phyloP scores from a whole-genome alignment of 2,888 invertebrate genomes.

The Dasypogon diadema region DNA sequence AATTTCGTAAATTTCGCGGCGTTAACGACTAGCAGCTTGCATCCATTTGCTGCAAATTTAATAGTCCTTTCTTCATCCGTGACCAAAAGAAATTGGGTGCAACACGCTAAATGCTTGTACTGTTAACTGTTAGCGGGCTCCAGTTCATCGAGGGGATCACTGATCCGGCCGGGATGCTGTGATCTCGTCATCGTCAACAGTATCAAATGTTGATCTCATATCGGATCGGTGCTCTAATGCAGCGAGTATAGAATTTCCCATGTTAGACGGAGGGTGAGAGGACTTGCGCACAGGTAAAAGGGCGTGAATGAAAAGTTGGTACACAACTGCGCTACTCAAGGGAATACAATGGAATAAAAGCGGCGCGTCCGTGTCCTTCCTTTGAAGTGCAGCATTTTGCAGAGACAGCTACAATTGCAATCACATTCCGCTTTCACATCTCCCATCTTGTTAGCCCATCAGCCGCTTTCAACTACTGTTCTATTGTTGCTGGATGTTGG shows the following conservation, averaged over 20 bases:
- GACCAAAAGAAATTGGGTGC: slow-evolving; percentile 36
- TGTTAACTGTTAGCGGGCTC: neutral
- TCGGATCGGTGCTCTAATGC: slow-evolving; percentile 32
- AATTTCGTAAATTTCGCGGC: slow-evolving; percentile 36
- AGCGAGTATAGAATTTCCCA: slow-evolving; percentile 35
- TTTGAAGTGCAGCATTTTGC: slow-evolving; percentile 33
- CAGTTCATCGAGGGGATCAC: neutral
- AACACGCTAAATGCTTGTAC: neutral
- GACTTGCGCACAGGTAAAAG: slow-evolving; percentile 43
- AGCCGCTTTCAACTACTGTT: slow-evolving; percentile 8
- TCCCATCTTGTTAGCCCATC: slow-evolving; percentile 49
- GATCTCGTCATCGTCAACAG: slow-evolving; percentile 18
- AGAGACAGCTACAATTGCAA: slow-evolving; percentile 52
- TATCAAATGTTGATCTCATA: slow-evolving; percentile 47
- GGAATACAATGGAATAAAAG: slow-evolving; percentile 37
- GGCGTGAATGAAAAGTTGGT: slow-evolving; percentile 47
- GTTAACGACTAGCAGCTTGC: slow-evolving; percentile 28
- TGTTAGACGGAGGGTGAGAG: slow-evolving; percentile 11
- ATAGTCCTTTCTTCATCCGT: neutral
- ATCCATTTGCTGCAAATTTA: slow-evolving; percentile 10
- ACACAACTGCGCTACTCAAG: slow-evolving; percentile 6
- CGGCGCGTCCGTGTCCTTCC: slow-evolving; percentile 17
- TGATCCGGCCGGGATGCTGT: neutral
- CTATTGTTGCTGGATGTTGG: neutral
- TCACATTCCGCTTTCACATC: slow-evolving; percentile 50